Evolutionary conservation across 92 coral and sea anemone genomes (phyloP).

Genomic region (Heteractis magnifica): DNA sequence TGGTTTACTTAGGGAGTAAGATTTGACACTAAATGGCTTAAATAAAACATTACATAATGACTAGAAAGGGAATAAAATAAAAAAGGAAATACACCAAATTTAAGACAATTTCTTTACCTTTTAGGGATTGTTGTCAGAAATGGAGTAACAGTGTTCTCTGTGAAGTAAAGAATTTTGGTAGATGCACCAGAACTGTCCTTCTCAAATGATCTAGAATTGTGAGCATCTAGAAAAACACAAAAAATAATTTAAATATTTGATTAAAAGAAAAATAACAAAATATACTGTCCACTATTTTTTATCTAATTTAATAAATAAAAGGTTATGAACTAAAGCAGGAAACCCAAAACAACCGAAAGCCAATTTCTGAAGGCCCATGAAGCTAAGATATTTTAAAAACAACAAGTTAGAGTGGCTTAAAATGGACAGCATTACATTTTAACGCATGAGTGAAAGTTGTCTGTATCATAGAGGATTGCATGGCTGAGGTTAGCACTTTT

Average conservation of each 20-base stretch:
- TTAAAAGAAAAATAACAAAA: too few relatives aligned
- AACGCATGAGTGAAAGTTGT: too few relatives aligned
- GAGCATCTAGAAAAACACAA: conserved; percentile 3
- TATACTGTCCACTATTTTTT: too few relatives aligned
- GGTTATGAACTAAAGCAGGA: too few relatives aligned
- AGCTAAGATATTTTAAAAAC: too few relatives aligned
- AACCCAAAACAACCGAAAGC: too few relatives aligned
- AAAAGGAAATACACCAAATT: background rate
- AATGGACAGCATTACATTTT: too few relatives aligned
- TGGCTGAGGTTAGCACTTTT: too few relatives aligned
- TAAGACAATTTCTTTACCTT: conserved; percentile 49
- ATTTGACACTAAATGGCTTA: background rate
- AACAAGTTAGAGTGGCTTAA: too few relatives aligned
- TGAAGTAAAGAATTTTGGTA: conserved; percentile 83
- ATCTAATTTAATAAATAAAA: too few relatives aligned
- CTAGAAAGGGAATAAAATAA: background rate
- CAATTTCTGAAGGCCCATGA: too few relatives aligned
- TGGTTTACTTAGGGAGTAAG: background rate
- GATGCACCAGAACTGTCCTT: conserved; percentile 58
- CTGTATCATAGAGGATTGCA: too few relatives aligned
- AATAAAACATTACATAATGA: background rate
- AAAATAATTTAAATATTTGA: background rate
- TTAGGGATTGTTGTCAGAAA: conserved; percentile 81
- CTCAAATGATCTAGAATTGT: conserved; percentile 14
- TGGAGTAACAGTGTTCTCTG: conserved; percentile 84